Base-by-base conservation (phyloP, 2,113 vertebrate species). In the Cyprinodon tularosa region DNA sequence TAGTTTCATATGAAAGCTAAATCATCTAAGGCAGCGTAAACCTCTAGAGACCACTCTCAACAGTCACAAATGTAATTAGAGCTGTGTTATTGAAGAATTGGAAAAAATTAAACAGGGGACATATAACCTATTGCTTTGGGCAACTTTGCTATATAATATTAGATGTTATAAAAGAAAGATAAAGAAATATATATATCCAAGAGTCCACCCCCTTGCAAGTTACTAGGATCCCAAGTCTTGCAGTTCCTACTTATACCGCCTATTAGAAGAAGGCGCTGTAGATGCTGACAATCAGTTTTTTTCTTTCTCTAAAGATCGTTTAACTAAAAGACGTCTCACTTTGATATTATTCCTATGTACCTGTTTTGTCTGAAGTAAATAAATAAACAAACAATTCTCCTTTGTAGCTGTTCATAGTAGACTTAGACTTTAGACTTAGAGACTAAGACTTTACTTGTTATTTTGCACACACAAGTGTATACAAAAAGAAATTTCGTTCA, bases 191-290 rank as follows among this genome's bases (percentile, higher is more conserved):
- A 29, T 29, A 29, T 29, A 29, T 29, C 29, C 29, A 29, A 29
- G 29, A 29, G 29, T 53, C 15, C 48, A 53, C 50, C n/a, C 15
- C 20, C n/a, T 8, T 57, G 50, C 14, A 57, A 57, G 50, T 57
- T 57, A 20, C 20, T 57, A 20, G 17, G 10, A 15, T 73, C 15
- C 69, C 29, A 57, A 12, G 15, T 53, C 22, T n/a, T 86, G 76
- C 72, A 87, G 68, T 37, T 63, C 74, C 38, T 12, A 0, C 45
- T 78, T 20, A 65, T 29, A 81, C 85, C 85, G 17, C 62, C 62
- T 53, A 60, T 47, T 78, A 14, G 44, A 9, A 20, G 20, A 45
- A 65, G 82, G 77, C 85, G 80, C 89, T 85, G 77, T 62, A 45
- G 63, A 3, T 60, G 9, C 36, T 29, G 29, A 29, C 29, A 29